Base-by-base conservation (phyloP, 2,797 vertebrate genomes). In the Lithobates sylvaticus region DNA sequence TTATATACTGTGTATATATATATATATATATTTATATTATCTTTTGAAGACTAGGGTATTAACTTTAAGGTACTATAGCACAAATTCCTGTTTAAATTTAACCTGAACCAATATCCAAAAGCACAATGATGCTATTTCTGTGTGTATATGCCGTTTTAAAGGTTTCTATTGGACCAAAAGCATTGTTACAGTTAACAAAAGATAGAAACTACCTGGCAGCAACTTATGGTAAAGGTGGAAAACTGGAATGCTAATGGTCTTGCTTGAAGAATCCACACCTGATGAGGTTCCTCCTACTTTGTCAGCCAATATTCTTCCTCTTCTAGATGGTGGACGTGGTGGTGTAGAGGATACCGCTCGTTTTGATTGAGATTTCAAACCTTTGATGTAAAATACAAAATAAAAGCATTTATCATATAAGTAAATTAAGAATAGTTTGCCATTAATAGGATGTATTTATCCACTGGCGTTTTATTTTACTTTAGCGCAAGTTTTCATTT, bases 191-290 rank as follows among this genome's bases (percentile, higher is more conserved):
- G 8, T 18, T 18, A 61, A 23, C 1, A n/a, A 58, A 61, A 6
- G 5, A 8, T 23, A 61, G 7, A 58, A 58, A 61, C 23, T 44
- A 99, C 98, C 98, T 94, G 97, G 97, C 87, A 99, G 94, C 76
- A 99, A 94, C 90, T 98, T 98, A 94, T 99, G 98, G 91, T 98
- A 99, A 0, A 99, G 96, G 85, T 99, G 98, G 93, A 99, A 99
- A 88, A 99, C 97, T 8, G 98, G 98, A 84, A 99, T 97, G 36
- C 97, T 99, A 91, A 99, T 98, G 88, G 97, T 97, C 94, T 99
- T 99, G 92, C 93, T 95, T 78, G 97, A 96, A 29, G 97, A 92
- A 86, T 99, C 98, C 34, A 96, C 93, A 83, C 93, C 92, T 72
- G 96, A 94, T 2, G 97, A 97, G 50, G 97, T 93, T 39, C 95